A percentile compares a stretch with the other conserved stretches of the same genome.
These are phyloP conservation scores for Rhegmatorhina hoffmannsi DNA, from an alignment of 2,113 vertebrate species.

Conservation along the genomic window DNA sequence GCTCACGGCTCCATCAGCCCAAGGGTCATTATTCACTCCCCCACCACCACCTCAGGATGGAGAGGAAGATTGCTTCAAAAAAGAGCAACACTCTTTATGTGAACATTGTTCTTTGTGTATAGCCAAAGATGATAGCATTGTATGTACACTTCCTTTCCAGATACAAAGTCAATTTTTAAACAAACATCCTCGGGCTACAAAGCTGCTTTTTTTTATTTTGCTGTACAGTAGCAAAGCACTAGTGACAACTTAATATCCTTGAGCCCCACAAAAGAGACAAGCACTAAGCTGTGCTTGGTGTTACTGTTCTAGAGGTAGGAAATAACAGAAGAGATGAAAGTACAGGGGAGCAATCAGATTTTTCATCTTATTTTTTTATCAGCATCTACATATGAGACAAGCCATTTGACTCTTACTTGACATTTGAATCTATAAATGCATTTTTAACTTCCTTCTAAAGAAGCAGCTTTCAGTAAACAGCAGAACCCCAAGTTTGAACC, in stretches of 20 bases:
- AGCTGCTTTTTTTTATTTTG: background rate
- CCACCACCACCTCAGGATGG: background rate
- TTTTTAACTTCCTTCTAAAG: background rate
- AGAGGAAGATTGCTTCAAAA: constrained; percentile 5
- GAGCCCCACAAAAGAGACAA: background rate
- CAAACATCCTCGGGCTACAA: constrained; percentile 61
- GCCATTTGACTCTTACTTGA: background rate
- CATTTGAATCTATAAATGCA: background rate
- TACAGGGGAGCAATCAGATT: background rate
- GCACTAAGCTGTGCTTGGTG: background rate
- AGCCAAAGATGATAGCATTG: constrained; percentile 51
- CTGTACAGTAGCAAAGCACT: background rate
- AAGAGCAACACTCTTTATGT: background rate
- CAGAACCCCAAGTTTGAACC: background rate
- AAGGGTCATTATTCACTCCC: background rate
- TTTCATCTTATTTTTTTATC: background rate
- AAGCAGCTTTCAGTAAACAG: background rate
- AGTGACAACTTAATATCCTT: background rate
- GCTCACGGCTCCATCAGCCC: background rate
- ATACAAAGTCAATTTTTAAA: constrained; percentile 60
- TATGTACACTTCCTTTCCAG: constrained; percentile 61
- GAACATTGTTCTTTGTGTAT: background rate
- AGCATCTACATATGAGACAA: background rate
- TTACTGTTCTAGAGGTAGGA: background rate
- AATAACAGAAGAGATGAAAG: background rate